Evolutionary conservation across 2,888 invertebrate species (phyloP).

Genomic region (Trachelus tabidus): DNA sequence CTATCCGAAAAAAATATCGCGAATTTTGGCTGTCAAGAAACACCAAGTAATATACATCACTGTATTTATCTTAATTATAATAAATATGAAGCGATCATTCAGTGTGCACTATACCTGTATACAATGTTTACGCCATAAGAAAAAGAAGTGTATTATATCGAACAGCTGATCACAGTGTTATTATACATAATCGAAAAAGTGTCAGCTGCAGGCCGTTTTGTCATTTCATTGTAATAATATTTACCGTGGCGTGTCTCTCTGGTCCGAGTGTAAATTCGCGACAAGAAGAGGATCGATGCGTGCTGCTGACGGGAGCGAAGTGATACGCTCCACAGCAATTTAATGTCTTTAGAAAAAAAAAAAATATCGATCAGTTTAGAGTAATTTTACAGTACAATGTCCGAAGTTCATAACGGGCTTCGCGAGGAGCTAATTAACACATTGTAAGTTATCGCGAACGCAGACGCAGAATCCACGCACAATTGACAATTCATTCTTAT

Average conservation of each 20-base stretch:
- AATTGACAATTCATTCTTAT: slow-evolving; percentile 23
- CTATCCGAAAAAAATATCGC: neutral
- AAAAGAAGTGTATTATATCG: neutral
- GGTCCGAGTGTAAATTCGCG: too few relatives aligned
- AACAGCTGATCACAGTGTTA: neutral
- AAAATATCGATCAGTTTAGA: neutral
- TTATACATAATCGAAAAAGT: neutral
- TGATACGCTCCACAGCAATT: neutral
- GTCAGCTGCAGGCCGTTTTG: neutral
- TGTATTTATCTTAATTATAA: slow-evolving; percentile 1
- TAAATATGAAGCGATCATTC: neutral
- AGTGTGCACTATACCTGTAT: slow-evolving; percentile 33
- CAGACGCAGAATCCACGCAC: slow-evolving; percentile 31
- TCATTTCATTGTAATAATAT: neutral
- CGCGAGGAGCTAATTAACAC: slow-evolving; percentile 29
- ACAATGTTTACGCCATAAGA: slow-evolving; percentile 38
- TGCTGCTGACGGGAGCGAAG: neutral
- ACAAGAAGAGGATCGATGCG: neutral
- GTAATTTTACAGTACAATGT: neutral
- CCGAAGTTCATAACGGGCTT: slow-evolving; percentile 19
- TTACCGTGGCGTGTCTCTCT: neutral
- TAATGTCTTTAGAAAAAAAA: neutral
- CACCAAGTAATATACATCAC: slow-evolving; percentile 9
- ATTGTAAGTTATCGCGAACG: slow-evolving; percentile 27
- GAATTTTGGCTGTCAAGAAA: neutral